A percentile compares a stretch with the other conserved stretches of the same genome.
Conservation (phyloP, 2,797 vertebrate species). For the Chaetodon trifasciatus region DNA sequence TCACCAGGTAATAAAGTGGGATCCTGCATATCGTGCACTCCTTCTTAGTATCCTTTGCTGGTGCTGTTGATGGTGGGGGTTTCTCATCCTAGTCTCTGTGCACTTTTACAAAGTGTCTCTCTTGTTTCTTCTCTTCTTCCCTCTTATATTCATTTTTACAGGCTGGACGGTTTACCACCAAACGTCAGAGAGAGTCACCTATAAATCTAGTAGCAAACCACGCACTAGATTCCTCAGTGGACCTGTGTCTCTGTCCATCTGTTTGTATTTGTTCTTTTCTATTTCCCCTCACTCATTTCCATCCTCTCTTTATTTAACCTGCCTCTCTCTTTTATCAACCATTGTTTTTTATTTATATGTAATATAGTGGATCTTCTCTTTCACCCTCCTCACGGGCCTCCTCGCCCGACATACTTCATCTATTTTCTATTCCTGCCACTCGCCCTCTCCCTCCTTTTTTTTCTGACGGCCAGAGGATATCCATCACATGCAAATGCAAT, state of each 20-base stretch:
- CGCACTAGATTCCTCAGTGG: slow-evolving; percentile 99
- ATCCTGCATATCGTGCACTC: slow-evolving; percentile 46
- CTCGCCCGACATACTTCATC: slow-evolving; percentile 51
- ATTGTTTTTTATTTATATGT: slow-evolving; percentile 55
- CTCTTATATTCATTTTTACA: slow-evolving; percentile 90
- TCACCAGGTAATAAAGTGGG: slow-evolving; percentile 21
- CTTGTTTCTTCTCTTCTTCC: slow-evolving; percentile 91
- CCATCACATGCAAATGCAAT: slow-evolving; percentile 23
- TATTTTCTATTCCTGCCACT: slow-evolving; percentile 62
- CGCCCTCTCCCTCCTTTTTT: slow-evolving; percentile 24
- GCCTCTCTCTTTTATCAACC: slow-evolving; percentile 86
- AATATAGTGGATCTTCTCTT: slow-evolving; percentile 53
- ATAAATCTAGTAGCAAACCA: slow-evolving; percentile 99
- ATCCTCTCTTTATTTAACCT: slow-evolving; percentile 87
- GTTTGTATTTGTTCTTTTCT: slow-evolving; percentile 99
- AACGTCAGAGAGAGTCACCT: slow-evolving; percentile 99
- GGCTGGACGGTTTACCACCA: slow-evolving; percentile 99
- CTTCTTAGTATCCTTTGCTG: slow-evolving; percentile 67
- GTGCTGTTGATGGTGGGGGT: slow-evolving; percentile 78
- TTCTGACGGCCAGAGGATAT: slow-evolving; percentile 41
- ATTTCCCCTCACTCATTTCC: slow-evolving; percentile 87
- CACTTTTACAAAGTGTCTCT: slow-evolving; percentile 88
- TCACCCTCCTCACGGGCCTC: slow-evolving; percentile 46
- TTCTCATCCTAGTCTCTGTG: slow-evolving; percentile 85
- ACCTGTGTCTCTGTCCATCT: slow-evolving; percentile 99